Evolutionary conservation across 2,797 vertebrate genomes (phyloP).

Genomic region (Xyrichtys novacula): DNA sequence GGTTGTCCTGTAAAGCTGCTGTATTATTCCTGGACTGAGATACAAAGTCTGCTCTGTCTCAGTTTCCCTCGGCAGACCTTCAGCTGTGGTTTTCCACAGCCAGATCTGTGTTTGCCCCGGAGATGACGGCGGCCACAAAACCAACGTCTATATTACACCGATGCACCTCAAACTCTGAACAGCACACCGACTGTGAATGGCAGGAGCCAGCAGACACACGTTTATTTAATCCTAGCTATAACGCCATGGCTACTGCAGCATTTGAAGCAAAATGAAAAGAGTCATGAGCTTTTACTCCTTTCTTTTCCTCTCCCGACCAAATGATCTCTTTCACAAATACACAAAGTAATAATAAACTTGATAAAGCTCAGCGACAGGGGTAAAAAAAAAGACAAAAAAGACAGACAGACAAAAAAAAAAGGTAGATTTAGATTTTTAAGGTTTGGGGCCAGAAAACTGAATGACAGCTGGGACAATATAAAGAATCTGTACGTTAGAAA

Average conservation of each 20-base stretch:
- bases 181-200: conserved; percentile 12
- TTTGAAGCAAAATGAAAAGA: too few relatives aligned
- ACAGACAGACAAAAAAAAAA: too few relatives aligned
- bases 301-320: too few relatives aligned
- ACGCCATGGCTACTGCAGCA: not conserved
- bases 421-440: too few relatives aligned
- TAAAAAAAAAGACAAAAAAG: too few relatives aligned
- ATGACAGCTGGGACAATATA: too few relatives aligned
- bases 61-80: conserved; percentile 23
- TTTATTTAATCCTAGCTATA: not conserved
- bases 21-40: conserved; percentile 58
- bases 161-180: not conserved
- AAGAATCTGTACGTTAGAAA: too few relatives aligned
- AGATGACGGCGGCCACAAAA: conserved; percentile 42
- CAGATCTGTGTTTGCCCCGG: conserved; percentile 42
- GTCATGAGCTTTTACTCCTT: too few relatives aligned
- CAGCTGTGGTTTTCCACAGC: conserved; percentile 27
- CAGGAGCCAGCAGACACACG: conserved; percentile 1
- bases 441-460: too few relatives aligned
- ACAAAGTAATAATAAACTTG: too few relatives aligned
- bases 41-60: conserved; percentile 59
- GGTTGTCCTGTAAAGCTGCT: conserved; percentile 35
- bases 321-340: too few relatives aligned
- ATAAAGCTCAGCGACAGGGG: too few relatives aligned
- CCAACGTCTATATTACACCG: conserved; percentile 32